Evolutionary conservation across 2,797 vertebrate genomes (phyloP), one percentile per base, ranked within the genome.

Genomic region (Anas acuta): DNA sequence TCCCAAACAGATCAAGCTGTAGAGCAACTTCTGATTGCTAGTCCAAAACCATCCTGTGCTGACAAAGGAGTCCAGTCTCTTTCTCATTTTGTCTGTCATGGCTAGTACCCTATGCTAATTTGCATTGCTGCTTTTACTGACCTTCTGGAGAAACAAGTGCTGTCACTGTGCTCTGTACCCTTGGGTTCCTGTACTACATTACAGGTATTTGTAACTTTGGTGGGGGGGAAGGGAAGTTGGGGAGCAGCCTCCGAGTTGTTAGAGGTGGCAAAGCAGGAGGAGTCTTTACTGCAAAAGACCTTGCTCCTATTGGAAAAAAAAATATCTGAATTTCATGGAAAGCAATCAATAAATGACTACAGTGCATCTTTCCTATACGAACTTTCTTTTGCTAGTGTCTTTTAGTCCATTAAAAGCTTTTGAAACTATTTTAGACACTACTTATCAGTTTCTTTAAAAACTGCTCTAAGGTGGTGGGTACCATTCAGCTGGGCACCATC

Each of bases 301-400:
- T 91, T 91, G 90, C 95, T 95, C 94, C 84, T 77, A 57, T 32
- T 73, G 80, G 70, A 94, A 86, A 95, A 51, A 49, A 51, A 47
- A 86, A 84, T 14, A 84, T 83, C 74, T 93, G 87, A 92, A 84
- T 90, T 95, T 91, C 87, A 78, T 87, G 89, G 85, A 94, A 96
- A 96, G 65, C 87, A 87, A 96, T 97, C 85, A 96, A 97, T 97
- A 96, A 97, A 97, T 92, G 3, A 92, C 93, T 92, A 95, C 95
- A 96, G 93, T 89, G 93, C 95, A 95, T 82, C 92, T 95, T 95
- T 96, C 96, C 86, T 92, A 92, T 35, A 93, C 87, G 78, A 83
- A 91, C 83, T 85, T 73, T 95, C 92, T 87, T 93, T 94, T 86
- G 82, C 72, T 91, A 85, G 75, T 94, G 84, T 95, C 87, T 94